Conservation (phyloP, 2,888 invertebrate genomes). For the Tubiluchus corallicola region DNA sequence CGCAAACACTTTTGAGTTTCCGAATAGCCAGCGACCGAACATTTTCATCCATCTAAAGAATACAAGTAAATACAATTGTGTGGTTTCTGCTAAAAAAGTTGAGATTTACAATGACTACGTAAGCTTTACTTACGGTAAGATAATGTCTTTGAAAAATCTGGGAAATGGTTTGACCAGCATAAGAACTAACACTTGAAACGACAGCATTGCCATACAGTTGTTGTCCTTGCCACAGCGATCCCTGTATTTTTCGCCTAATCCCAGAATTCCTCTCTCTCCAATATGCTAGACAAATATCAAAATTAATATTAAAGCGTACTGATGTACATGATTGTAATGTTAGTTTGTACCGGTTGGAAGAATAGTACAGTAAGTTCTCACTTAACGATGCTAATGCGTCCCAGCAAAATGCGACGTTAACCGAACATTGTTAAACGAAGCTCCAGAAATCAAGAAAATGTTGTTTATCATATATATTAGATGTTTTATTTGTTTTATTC, state of each 20-base stretch:
- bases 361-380: too few species aligned
- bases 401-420: too few species aligned
- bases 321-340: too few species aligned
- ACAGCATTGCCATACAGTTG: slow-evolving; percentile 32
- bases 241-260: slow-evolving; percentile 23
- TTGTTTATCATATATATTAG: too few species aligned
- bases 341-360: too few species aligned
- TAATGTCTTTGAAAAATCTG: slow-evolving; percentile 29
- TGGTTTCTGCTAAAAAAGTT: not conserved
- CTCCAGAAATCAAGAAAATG: too few species aligned
- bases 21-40: not conserved
- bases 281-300: slow-evolving; percentile 16
- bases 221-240: slow-evolving; percentile 27
- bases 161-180: slow-evolving; percentile 33
- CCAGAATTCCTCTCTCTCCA: slow-evolving; percentile 22
- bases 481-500: not conserved
- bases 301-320: too few species aligned
- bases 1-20: too few species aligned
- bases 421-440: too few species aligned
- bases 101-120: too few species aligned
- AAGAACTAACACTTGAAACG: slow-evolving; percentile 32
- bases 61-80: not conserved
- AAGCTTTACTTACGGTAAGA: slow-evolving; percentile 27
- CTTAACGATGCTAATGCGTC: too few species aligned
- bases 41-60: not conserved